Evolutionary conservation across 2,888 invertebrate species (phyloP).

Genomic region (Mactromeris polynyma): DNA sequence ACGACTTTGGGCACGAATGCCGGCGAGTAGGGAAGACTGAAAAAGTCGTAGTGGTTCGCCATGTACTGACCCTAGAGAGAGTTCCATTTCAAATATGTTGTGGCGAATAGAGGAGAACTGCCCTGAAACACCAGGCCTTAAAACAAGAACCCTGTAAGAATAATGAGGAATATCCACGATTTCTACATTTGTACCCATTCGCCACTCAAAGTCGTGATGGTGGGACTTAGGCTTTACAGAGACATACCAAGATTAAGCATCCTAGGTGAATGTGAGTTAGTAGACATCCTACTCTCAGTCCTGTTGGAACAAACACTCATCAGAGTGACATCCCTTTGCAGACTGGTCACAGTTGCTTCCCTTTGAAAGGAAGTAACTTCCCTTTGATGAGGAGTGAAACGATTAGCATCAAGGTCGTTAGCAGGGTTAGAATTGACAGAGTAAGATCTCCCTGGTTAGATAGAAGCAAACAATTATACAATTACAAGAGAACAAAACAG

Average conservation of each 20-base stretch:
- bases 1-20: too few species aligned
- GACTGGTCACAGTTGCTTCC: conserved; percentile 60
- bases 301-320: conserved; percentile 68
- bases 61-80: too few species aligned
- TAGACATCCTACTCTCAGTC: conserved; percentile 69
- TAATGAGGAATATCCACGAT: too few species aligned
- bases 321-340: conserved; percentile 71
- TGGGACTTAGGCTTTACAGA: too few species aligned
- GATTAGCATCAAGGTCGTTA: conserved; percentile 41
- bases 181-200: too few species aligned
- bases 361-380: conserved; percentile 57
- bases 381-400: conserved; percentile 31
- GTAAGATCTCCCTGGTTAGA: conserved; percentile 63
- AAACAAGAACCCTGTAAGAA: too few species aligned
- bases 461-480: conserved; percentile 41
- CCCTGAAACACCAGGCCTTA: too few species aligned
- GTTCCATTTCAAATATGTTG: too few species aligned
- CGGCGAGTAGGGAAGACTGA: too few species aligned
- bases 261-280: conserved; percentile 66
- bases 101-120: too few species aligned
- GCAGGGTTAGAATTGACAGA: conserved; percentile 68
- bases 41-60: too few species aligned
- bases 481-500: neutral
- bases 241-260: conserved; percentile 68
- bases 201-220: too few species aligned